Conservation (phyloP, 2,113 vertebrate genomes). For the Vulpes ferrilata region DNA sequence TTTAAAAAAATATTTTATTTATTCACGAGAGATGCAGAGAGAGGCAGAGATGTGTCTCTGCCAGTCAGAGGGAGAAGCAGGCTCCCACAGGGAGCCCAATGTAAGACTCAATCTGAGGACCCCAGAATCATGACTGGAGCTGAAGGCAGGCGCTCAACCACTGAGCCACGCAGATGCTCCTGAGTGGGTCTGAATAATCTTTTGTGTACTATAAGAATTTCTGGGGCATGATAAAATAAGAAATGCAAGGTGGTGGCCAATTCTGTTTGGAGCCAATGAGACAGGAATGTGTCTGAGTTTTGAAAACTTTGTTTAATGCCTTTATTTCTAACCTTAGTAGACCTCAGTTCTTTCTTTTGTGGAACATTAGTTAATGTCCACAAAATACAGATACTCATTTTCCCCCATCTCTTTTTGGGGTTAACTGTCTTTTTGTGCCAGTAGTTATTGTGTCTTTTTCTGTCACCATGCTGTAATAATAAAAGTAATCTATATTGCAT, state of each 20-base stretch:
- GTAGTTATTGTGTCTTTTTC: not conserved
- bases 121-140: too few species aligned
- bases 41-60: too few species aligned
- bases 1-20: too few species aligned
- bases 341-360: not conserved
- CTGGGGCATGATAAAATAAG: not conserved
- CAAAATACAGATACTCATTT: not conserved
- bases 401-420: not conserved
- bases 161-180: too few species aligned
- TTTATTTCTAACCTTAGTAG: conserved; percentile 4
- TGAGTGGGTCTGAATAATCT: not conserved
- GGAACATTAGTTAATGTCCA: not conserved
- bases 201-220: not conserved
- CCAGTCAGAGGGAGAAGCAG: too few species aligned
- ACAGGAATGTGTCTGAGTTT: not conserved
- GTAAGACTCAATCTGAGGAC: too few species aligned
- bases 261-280: conserved; percentile 25
- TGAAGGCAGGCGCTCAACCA: too few species aligned
- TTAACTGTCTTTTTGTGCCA: conserved; percentile 33
- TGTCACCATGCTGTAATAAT: conserved; percentile 34
- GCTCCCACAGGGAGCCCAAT: too few species aligned
- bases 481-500: conserved; percentile 40
- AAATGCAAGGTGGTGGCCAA: not conserved
- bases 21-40: too few species aligned
- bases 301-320: not conserved